Evolutionary conservation across 2,797 vertebrate species (phyloP), one percentile per base, ranked within the genome.

Genomic region (Hemibagrus guttatus): DNA sequence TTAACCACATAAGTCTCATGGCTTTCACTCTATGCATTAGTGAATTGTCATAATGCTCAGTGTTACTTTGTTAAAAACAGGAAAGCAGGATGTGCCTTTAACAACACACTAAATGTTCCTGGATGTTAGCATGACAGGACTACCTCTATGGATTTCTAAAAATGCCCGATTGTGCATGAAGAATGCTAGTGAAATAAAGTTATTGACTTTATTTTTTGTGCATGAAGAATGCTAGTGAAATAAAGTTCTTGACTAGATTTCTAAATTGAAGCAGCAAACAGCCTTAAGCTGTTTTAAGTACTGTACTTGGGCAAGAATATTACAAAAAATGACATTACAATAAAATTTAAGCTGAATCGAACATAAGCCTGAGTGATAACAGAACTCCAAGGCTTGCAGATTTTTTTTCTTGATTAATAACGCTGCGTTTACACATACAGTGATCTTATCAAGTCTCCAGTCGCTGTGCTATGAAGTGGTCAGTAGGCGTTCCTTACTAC

Each of bases 1-100:
- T 80, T 58, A 74, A 87, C 76, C 63, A 49, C 71, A 89, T 28
- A 71, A 52, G 80, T 61, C 56, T 59, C 78, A 42, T 42, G 17
- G 23, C 75, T 85, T 68, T 79, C 21, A 42, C 21, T 85, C 39
- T 81, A 63, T 64, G 59, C 59, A 46, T 64, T 46, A 46, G 35
- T 80, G 78, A 61, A 6, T 58, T 42, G 19, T 61, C 31, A 80
- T 14, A 61, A 61, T 26, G 56, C 78, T 61, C 56, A 66, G 8
- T 21, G 42, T 64, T 26, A 82, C 61, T 8, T 28, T 1, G 23
- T 58, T 58, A 78, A 59, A 19, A 39, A 21, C 19, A 23, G 49
- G 74, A 23, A 79, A 4, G 21, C 75, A 13, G 28, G n/a, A 54
- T 46, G 12, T 46, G 13, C 58, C n/a, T 28, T 64, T 81, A 64